Base-by-base conservation (phyloP, 2,888 invertebrate species). In the Zaprionus bogoriensis region DNA sequence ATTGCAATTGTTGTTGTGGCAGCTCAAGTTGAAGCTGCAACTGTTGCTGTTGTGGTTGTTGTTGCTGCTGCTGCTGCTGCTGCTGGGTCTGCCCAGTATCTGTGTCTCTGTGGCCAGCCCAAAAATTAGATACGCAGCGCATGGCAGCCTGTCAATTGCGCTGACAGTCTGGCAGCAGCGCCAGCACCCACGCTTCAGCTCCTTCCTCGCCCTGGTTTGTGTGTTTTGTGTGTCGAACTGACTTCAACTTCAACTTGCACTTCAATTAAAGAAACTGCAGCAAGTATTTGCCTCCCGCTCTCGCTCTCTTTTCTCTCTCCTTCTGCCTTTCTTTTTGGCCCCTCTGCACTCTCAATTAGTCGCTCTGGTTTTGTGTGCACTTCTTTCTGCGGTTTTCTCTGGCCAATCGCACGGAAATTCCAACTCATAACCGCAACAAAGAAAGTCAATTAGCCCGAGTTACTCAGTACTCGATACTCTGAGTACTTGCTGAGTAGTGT, bases 1-100 rank as follows among this genome's bases (percentile, higher is more conserved):
- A 70, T 73, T 60, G 60, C 69, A 75, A 75, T 81, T 73, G 65
- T 60, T 69, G 52, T 54, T 45, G 46, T 7, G 30, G 50, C 39
- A 10, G 36, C 52, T 62, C 60, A 66, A 28, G 36, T 32, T 32
- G 32, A 6, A 6, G 14, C 32, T 14, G n/a, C n/a, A n/a, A n/a
- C 7, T 14, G 14, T 32, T 3, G 5, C 12, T 30, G 5, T 30
- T 12, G n/a, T n/a, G n/a, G 65, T 60, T 69, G 52, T 54, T 45
- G 46, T 7, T 42, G 50, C 39, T 14, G 36, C 52, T 62, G 14
- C 32, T 14, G n/a, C n/a, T n/a, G n/a, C 7, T 14, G 14, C 14
- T 3, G 5, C 12, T 30, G 5, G n/a, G n/a, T n/a, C n/a, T n/a
- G n/a, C n/a, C n/a, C 12, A 5, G 22, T 22, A 2, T 14, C 14